Conservation (phyloP, 1,140 invertebrate species). For the Drosophila mojavensis region DNA sequence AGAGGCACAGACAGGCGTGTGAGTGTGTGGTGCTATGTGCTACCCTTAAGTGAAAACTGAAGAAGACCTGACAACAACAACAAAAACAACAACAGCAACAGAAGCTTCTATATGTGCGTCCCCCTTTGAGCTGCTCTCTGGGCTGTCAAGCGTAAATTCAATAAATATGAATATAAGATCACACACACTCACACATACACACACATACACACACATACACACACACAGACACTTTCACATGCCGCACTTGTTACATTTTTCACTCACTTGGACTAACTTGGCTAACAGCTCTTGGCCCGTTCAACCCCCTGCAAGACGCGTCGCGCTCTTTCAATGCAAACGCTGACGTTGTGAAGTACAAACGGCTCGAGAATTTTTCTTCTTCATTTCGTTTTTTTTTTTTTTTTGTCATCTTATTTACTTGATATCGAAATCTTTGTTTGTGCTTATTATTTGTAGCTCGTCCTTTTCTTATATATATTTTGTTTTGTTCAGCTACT, state of each 20-base stretch:
- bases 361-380: slow-evolving; percentile 37
- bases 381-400: too few relatives aligned
- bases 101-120: slow-evolving; percentile 31
- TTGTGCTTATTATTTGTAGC: slow-evolving; percentile 77
- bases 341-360: slow-evolving; percentile 50
- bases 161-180: slow-evolving; percentile 83
- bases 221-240: not conserved
- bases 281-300: slow-evolving; percentile 46
- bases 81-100: slow-evolving; percentile 20
- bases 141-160: slow-evolving; percentile 82
- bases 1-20: not conserved
- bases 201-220: not conserved
- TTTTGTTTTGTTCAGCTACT: slow-evolving; percentile 11
- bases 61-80: slow-evolving; percentile 40
- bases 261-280: slow-evolving; percentile 79
- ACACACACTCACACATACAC: slow-evolving; percentile 20
- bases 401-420: slow-evolving; percentile 58
- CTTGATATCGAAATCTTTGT: slow-evolving; percentile 76
- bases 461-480: slow-evolving; percentile 11
- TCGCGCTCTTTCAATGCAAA: slow-evolving; percentile 23
- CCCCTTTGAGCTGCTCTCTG: slow-evolving; percentile 71
- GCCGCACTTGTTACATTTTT: slow-evolving; percentile 77
- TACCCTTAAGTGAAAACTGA: slow-evolving; percentile 69
- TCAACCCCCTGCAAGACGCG: not conserved
- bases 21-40: slow-evolving; percentile 41